phyloP scores from a whole-genome alignment of 35 echinoderm and acorn worm species.

The Anneissia japonica region DNA sequence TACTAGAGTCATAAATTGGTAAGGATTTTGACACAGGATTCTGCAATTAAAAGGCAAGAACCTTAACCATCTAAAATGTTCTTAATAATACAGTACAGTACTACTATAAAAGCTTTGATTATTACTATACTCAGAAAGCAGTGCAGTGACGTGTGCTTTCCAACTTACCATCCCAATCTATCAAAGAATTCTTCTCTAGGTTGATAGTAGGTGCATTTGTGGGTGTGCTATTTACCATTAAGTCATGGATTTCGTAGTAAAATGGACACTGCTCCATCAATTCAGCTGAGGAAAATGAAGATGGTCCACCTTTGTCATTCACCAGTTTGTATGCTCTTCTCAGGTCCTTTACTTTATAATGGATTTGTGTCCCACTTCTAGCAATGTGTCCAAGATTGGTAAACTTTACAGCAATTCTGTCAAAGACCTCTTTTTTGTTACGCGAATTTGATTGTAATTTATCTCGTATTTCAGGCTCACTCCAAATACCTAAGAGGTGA shows the following conservation, averaged over 20 bases:
- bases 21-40: too few species aligned
- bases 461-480: not conserved
- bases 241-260: not conserved
- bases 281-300: not conserved
- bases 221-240: not conserved
- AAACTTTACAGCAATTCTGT: not conserved
- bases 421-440: not conserved
- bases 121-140: too few species aligned
- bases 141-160: too few species aligned
- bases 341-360: not conserved
- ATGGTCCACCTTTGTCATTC: not conserved
- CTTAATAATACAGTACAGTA: too few species aligned
- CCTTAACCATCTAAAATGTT: too few species aligned
- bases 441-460: not conserved
- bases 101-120: too few species aligned
- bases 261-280: not conserved
- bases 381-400: not conserved
- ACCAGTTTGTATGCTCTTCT: not conserved
- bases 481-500: not conserved
- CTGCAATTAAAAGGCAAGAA: too few species aligned
- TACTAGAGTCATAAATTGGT: too few species aligned
- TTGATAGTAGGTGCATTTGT: not conserved
- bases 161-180: too few species aligned
- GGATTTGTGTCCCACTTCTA: not conserved
- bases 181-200: too few species aligned